Percentiles rank a stretch among this genome's conserved stretches.
Conservation (phyloP, 2,113 vertebrate genomes). For the Parus major region DNA sequence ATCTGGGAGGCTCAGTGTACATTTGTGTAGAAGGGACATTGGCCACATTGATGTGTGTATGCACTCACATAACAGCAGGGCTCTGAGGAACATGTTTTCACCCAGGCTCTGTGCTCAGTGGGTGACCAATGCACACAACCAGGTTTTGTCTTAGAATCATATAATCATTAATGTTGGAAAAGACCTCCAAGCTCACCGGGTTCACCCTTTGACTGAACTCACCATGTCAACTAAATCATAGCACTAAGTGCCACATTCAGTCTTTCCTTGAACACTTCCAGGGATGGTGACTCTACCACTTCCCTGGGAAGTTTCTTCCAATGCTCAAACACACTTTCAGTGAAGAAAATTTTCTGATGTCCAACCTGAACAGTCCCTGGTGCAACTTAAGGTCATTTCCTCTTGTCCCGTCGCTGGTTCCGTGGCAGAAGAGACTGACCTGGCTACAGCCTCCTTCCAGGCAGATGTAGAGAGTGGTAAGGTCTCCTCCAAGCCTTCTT, state of each 20-base stretch:
- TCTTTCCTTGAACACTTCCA: background rate
- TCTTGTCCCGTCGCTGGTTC: accelerated
- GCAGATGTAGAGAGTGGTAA: background rate
- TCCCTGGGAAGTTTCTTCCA: background rate
- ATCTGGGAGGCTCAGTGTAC: background rate
- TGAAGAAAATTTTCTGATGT: background rate
- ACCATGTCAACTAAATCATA: background rate
- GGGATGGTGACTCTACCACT: background rate
- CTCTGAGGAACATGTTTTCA: background rate
- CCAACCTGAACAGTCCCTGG: background rate
- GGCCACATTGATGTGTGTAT: accelerated
- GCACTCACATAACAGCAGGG: background rate
- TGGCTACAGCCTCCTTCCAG: background rate
- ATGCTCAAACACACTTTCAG: background rate
- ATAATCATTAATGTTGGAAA: background rate
- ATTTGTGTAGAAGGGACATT: background rate
- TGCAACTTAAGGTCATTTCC: accelerated
- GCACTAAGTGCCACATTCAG: background rate
- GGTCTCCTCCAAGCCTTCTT: background rate
- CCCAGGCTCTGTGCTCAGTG: background rate
- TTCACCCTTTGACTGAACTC: background rate
- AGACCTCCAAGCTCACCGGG: background rate
- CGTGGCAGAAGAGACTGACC: background rate
- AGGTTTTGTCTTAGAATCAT: background rate
- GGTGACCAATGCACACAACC: background rate